Evolutionary conservation across 2,888 invertebrate species (phyloP), one percentile per base, ranked within the genome.

Genomic region (Venusia cambrica): DNA sequence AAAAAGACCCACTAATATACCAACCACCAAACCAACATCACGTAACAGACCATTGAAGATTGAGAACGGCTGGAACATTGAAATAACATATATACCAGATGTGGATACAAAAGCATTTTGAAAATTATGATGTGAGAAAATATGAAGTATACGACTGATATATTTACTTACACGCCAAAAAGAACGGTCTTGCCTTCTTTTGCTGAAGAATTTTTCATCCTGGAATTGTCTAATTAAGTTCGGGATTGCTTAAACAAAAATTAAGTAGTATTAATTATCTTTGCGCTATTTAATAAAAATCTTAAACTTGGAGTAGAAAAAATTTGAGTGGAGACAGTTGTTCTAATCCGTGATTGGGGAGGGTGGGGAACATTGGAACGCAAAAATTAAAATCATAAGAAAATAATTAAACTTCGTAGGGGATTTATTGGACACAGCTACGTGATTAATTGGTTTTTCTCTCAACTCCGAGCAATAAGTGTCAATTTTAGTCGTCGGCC

Each of bases 221-320:
- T 7, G 59, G 61, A 72, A 64, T 59, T 63, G 60, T 61, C 61
- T 78, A 78, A 87, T 84, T 80, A 84, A 83, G 73, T 78, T 73
- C 51, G 41, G 47, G 48, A 72, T 68, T 70, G 62, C 76, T 76
- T 79, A 83, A 87, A 81, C 83, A 84, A 85, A 75, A 71, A 83
- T 84, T 85, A 87, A 87, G 87, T 85, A 85, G 85, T 85, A 87
- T 87, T 85, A 87, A 85, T 87, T 87, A 84, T 87, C 81, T 81
- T 71, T 61, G 61, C 68, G 63, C 72, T 73, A 83, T 85, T 81
- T 87, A 85, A 85, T 83, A 83, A 84, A 85, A 81, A 75, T 78
- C 73, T 66, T 56, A 51, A 68, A 73, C 68, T 69, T 56, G 48
- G 53, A 62, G 59, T 54, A 47, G 53, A 72, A 78, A 77, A 78